These are phyloP conservation scores for Chionodraco myersi DNA, from an alignment of 2,113 vertebrate genomes.

Conservation along the genomic window DNA sequence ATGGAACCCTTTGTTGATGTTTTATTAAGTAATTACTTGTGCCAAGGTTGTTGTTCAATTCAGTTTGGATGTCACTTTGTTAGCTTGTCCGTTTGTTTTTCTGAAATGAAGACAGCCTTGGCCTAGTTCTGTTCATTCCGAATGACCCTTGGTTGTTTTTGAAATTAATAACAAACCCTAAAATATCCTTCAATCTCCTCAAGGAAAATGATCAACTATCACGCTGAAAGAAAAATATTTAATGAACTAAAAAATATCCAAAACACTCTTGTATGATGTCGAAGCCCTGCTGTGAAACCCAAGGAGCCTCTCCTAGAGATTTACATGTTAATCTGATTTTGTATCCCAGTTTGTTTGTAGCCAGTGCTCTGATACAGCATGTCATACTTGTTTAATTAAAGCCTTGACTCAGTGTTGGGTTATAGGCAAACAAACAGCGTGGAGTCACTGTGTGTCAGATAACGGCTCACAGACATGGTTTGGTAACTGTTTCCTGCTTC, in stretches of 20 bases:
- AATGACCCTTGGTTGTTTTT: not conserved
- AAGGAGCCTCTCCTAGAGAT: not conserved
- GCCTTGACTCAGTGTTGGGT: constrained; percentile 2
- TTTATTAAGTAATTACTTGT: not conserved
- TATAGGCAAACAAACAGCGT: constrained; percentile 17
- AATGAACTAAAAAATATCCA: not conserved
- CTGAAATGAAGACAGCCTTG: not conserved
- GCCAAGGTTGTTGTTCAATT: too few species aligned
- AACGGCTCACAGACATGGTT: not conserved
- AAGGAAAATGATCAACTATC: not conserved
- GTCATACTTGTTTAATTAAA: constrained; percentile 15
- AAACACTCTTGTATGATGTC: constrained; percentile 12
- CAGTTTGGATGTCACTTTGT: not conserved
- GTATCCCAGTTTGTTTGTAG: not conserved
- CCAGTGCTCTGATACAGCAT: not conserved
- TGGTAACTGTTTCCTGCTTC: too few species aligned
- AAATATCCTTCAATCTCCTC: not conserved
- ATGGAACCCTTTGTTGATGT: not conserved
- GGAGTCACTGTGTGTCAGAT: not conserved
- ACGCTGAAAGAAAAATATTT: constrained; percentile 11
- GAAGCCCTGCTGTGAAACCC: constrained; percentile 24
- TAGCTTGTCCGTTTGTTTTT: not conserved
- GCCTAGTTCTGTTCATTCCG: too few species aligned
- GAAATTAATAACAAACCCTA: not conserved
- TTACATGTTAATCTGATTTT: constrained; percentile 7